phyloP scores from a whole-genome alignment of 2,888 invertebrate genomes.

The Brachyopa scutellaris region DNA sequence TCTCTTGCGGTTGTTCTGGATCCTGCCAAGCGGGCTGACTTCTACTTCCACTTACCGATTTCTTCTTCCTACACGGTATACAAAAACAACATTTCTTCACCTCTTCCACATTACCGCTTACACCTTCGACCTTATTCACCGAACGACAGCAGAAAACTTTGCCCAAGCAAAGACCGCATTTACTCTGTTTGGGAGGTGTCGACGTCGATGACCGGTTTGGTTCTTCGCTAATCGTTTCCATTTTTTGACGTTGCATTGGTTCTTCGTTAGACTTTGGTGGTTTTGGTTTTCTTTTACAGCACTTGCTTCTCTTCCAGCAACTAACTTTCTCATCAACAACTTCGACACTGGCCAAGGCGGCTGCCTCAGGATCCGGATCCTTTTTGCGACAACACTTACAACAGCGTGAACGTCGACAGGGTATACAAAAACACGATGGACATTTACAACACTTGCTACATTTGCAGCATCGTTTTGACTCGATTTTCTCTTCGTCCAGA shows the following conservation, averaged over 20 bases:
- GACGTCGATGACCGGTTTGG: constrained; percentile 58
- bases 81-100: constrained; percentile 80
- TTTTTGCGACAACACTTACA: constrained; percentile 79
- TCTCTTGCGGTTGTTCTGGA: constrained; percentile 77
- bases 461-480: constrained; percentile 77
- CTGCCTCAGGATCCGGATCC: constrained; percentile 73
- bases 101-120: constrained; percentile 77
- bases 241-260: constrained; percentile 63
- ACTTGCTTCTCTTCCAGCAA: constrained; percentile 80
- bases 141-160: constrained; percentile 81
- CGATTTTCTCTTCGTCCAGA: constrained; percentile 76
- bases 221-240: constrained; percentile 73
- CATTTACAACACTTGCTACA: constrained; percentile 76
- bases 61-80: constrained; percentile 79
- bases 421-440: constrained; percentile 79
- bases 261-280: constrained; percentile 77
- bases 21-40: constrained; percentile 78
- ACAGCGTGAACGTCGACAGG: constrained; percentile 80
- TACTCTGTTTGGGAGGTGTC: constrained; percentile 75
- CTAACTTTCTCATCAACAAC: constrained; percentile 78
- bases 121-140: constrained; percentile 81
- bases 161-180: constrained; percentile 79
- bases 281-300: constrained; percentile 82
- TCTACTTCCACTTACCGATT: constrained; percentile 21
- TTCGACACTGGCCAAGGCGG: constrained; percentile 77